Evolutionary conservation across 2,113 vertebrate species (phyloP).

Genomic region (Pelodiscus sinensis): DNA sequence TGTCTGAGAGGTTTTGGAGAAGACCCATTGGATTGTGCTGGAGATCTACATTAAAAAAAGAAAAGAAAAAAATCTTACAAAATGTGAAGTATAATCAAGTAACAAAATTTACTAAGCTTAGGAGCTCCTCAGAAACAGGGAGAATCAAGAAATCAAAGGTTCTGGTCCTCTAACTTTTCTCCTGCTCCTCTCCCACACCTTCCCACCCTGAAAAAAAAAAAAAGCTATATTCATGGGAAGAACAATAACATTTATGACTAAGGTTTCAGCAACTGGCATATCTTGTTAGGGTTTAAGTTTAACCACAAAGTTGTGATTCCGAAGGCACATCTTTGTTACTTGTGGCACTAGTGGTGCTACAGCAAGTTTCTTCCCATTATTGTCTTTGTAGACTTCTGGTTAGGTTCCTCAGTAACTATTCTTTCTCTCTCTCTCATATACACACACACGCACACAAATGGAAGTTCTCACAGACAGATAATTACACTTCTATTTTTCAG

Average conservation of each 20-base stretch:
- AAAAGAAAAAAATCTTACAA: neutral
- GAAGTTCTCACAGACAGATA: neutral
- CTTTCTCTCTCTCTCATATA: too few species aligned
- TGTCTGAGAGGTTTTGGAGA: slow-evolving; percentile 85
- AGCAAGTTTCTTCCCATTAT: neutral
- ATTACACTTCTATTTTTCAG: neutral
- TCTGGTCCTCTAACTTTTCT: neutral
- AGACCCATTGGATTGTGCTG: slow-evolving; percentile 77
- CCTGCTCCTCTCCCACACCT: neutral
- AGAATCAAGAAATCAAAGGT: neutral
- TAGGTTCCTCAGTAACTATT: neutral
- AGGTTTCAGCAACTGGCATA: neutral
- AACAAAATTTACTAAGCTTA: neutral
- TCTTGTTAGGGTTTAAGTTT: neutral
- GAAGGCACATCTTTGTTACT: neutral
- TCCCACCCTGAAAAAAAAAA: neutral
- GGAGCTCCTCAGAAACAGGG: neutral
- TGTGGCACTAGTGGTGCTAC: neutral
- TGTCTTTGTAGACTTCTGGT: neutral
- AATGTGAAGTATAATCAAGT: neutral
- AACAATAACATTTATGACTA: neutral
- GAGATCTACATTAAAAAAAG: slow-evolving; percentile 82
- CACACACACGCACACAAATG: neutral
- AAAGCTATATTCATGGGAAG: neutral
- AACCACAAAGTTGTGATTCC: neutral